Percentiles rank a stretch among this genome's conserved stretches.
These are phyloP conservation scores for Schlechtendalia chinensis DNA, from an alignment of 1,140 invertebrate genomes.

Conservation along the genomic window DNA sequence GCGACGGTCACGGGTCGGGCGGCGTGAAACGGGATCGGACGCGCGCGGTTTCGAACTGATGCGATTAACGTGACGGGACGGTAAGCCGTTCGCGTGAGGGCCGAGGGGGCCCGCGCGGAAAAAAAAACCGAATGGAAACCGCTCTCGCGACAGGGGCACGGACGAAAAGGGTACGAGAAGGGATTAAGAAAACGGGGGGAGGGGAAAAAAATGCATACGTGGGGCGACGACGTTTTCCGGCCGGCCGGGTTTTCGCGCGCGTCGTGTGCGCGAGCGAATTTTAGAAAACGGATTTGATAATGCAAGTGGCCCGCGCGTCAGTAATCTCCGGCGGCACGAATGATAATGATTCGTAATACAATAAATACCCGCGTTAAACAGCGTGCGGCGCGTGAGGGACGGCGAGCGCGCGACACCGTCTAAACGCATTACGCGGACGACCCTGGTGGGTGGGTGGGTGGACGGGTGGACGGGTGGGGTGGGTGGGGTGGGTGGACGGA, in stretches of 20 bases:
- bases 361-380: conserved; percentile 38
- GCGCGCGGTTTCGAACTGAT: conserved; percentile 11
- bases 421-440: too few species aligned
- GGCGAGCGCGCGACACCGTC: too few species aligned
- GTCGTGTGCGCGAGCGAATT: conserved; percentile 43
- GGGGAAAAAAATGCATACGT: background rate
- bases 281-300: conserved; percentile 49
- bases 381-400: conserved; percentile 34
- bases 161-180: background rate
- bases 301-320: conserved; percentile 14
- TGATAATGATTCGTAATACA: conserved; percentile 36
- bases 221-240: conserved; percentile 42
- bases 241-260: conserved; percentile 23
- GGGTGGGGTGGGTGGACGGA: background rate
- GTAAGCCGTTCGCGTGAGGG: too few species aligned
- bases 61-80: background rate
- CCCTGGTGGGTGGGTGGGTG: too few species aligned
- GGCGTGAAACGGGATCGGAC: background rate
- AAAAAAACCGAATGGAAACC: too few species aligned
- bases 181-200: conserved; percentile 19
- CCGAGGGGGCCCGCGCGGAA: background rate
- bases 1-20: too few species aligned
- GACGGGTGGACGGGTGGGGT: too few species aligned
- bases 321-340: conserved; percentile 44
- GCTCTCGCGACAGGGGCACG: too few species aligned